A percentile compares a stretch with the other conserved stretches of the same genome.
These are phyloP conservation scores for Matsumyia berberina DNA, from an alignment of 2,888 invertebrate genomes.

Conservation along the genomic window DNA sequence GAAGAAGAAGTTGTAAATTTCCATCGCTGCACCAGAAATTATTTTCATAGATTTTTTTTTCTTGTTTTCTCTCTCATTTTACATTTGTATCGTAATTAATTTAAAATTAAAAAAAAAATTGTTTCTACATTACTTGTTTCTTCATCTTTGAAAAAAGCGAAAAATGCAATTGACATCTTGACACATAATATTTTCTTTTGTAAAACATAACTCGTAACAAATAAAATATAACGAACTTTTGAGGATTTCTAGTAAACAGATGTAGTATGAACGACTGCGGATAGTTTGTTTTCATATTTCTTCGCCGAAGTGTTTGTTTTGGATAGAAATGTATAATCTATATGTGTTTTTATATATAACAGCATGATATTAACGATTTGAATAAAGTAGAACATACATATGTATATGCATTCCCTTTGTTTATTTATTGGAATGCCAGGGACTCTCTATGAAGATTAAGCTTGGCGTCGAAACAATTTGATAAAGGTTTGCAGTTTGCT, in stretches of 20 bases:
- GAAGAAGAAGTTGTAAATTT: conserved; percentile 80
- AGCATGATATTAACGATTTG: conserved; percentile 13
- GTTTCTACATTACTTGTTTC: conserved; percentile 42
- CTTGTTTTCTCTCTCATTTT: conserved; percentile 58
- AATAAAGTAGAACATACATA: conserved; percentile 22
- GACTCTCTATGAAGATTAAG: too few relatives aligned
- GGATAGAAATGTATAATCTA: conserved; percentile 9
- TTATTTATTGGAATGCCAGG: background rate
- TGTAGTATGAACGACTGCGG: conserved; percentile 7
- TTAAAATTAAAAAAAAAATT: conserved; percentile 59
- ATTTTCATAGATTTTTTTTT: conserved; percentile 20
- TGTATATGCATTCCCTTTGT: background rate
- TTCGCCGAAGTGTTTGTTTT: conserved; percentile 15
- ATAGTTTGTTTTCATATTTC: conserved; percentile 23
- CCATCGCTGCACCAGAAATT: conserved; percentile 51
- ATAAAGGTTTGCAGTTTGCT: too few relatives aligned
- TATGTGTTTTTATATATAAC: conserved; percentile 29
- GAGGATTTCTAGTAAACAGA: conserved; percentile 34
- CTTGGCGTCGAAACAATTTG: too few relatives aligned
- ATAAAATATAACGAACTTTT: conserved; percentile 55
- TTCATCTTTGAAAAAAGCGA: conserved; percentile 20
- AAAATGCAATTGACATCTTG: background rate
- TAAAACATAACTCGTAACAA: conserved; percentile 43
- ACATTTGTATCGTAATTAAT: conserved; percentile 70
- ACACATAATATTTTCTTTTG: conserved; percentile 30